phyloP scores from a whole-genome alignment of 2,888 invertebrate species.

The Dioctria rufipes region DNA sequence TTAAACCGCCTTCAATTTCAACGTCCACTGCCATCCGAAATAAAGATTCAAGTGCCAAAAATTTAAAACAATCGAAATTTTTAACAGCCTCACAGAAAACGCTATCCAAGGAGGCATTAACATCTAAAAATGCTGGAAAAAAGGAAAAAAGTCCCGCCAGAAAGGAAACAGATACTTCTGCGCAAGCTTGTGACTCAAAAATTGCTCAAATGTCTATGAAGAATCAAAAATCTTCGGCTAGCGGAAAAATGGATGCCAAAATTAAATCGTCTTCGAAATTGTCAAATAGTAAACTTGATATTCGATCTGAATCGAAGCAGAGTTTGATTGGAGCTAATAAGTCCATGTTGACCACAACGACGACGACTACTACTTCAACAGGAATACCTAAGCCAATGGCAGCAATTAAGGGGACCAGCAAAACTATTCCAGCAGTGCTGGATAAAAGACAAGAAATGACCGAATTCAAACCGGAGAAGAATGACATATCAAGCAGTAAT shows the following conservation, averaged over 20 bases:
- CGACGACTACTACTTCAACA: conserved; percentile 69
- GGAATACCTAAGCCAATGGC: conserved; percentile 94
- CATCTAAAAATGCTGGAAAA: conserved; percentile 62
- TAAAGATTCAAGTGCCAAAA: conserved; percentile 62
- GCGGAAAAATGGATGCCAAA: conserved; percentile 71
- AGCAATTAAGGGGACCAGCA: conserved; percentile 91
- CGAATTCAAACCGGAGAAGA: conserved; percentile 73
- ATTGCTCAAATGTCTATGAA: conserved; percentile 66
- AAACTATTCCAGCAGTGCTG: conserved; percentile 75
- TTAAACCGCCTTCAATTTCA: conserved; percentile 67
- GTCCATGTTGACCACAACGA: conserved; percentile 54
- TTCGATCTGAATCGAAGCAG: conserved; percentile 66
- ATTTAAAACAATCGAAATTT: conserved; percentile 67
- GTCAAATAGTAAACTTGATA: conserved; percentile 63
- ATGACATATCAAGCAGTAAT: conserved; percentile 69
- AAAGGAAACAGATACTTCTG: conserved; percentile 62
- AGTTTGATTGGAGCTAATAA: conserved; percentile 65
- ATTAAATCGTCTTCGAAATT: conserved; percentile 72
- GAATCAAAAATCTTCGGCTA: conserved; percentile 70
- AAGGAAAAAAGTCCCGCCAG: conserved; percentile 71
- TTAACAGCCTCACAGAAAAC: conserved; percentile 61
- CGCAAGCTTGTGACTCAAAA: conserved; percentile 65
- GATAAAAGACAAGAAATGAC: conserved; percentile 67
- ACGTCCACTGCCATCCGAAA: conserved; percentile 63
- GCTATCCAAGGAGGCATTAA: conserved; percentile 54